These are phyloP conservation scores for Heliocidaris erythrogramma DNA, from an alignment of 35 echinoderm and acorn worm genomes.

Conservation along the genomic window DNA sequence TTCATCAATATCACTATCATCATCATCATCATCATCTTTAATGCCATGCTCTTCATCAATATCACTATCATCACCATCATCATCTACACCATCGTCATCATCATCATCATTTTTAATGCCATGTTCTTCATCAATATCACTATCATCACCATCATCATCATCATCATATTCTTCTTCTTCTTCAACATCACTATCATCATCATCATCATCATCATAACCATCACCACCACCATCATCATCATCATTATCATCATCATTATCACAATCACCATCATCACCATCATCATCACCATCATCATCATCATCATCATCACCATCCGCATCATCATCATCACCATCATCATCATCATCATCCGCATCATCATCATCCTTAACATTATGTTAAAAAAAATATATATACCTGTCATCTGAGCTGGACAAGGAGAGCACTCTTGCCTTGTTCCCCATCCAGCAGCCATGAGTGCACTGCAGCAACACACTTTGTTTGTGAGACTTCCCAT, in stretches of 20 bases:
- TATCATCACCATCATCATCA: background rate
- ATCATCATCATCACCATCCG: background rate
- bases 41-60: background rate
- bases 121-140: background rate
- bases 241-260: background rate
- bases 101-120: no score
- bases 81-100: background rate
- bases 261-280: background rate
- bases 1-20: background rate
- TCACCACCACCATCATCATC: background rate
- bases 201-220: background rate
- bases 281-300: background rate
- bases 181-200: background rate
- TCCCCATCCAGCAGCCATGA: constrained; percentile 71
- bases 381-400: background rate
- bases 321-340: constrained; percentile 5
- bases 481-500: constrained; percentile 63
- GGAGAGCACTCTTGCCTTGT: constrained; percentile 44
- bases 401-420: constrained; percentile 59
- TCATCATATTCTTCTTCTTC: background rate
- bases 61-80: background rate
- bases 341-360: background rate
- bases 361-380: background rate
- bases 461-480: constrained; percentile 67
- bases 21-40: background rate